phyloP scores from a whole-genome alignment of 2,888 invertebrate genomes.

The Hipparchia sbordonii region DNA sequence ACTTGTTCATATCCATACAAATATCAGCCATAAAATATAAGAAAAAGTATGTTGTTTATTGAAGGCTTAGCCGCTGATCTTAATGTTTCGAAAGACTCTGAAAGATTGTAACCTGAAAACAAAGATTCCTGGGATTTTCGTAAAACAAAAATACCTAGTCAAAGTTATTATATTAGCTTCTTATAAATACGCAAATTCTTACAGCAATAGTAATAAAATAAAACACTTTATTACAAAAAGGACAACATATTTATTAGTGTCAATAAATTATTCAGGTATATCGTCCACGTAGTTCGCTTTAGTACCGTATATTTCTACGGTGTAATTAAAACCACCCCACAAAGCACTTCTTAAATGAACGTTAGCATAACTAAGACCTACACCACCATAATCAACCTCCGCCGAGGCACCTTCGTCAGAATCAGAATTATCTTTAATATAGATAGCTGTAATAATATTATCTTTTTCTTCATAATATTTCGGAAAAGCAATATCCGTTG shows the following conservation, averaged over 20 bases:
- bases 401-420: conserved; percentile 44
- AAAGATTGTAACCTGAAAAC: too few relatives aligned
- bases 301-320: conserved; percentile 52
- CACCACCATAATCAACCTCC: conserved; percentile 53
- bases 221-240: too few relatives aligned
- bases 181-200: too few relatives aligned
- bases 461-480: conserved; percentile 48
- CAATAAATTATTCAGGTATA: not conserved
- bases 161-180: too few relatives aligned
- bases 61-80: too few relatives aligned
- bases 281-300: conserved; percentile 27
- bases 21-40: too few relatives aligned
- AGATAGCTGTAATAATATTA: conserved; percentile 48
- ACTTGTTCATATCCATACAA: too few relatives aligned
- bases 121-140: too few relatives aligned
- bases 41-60: too few relatives aligned
- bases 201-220: too few relatives aligned
- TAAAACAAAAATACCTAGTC: too few relatives aligned
- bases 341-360: conserved; percentile 52
- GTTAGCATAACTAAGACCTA: conserved; percentile 50
- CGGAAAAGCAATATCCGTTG: conserved; percentile 50
- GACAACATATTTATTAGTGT: not conserved
- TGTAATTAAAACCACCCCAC: conserved; percentile 54
- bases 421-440: conserved; percentile 44
- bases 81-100: too few relatives aligned